A percentile compares a stretch with the other conserved stretches of the same genome.
Evolutionary conservation across 2,797 vertebrate species (phyloP).

Genomic region (Erpetoichthys calabaricus): DNA sequence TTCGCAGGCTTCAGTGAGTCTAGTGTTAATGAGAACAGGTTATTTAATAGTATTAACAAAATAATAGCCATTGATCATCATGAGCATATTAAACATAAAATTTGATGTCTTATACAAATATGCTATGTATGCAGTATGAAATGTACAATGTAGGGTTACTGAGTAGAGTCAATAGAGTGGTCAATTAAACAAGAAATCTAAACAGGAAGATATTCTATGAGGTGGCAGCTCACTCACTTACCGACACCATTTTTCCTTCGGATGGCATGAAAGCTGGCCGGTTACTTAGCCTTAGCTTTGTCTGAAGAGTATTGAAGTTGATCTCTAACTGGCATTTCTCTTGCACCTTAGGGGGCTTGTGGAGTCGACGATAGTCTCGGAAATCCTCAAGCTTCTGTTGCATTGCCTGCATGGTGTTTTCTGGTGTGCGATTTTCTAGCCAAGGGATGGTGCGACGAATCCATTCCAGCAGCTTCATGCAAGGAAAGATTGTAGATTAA

Average conservation of each 20-base stretch:
- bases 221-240: slow-evolving; percentile 32
- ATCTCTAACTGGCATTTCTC: slow-evolving; percentile 98
- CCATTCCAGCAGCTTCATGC: slow-evolving; percentile 80
- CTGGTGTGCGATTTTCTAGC: slow-evolving; percentile 84
- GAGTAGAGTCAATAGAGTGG: no score
- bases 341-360: slow-evolving; percentile 95
- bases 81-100: no score
- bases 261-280: slow-evolving; percentile 96
- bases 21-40: no score
- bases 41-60: no score
- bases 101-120: no score
- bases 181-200: no score
- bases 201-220: no score
- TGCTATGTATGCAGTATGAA: no score
- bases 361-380: slow-evolving; percentile 82
- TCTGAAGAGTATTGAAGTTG: slow-evolving; percentile 97
- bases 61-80: no score
- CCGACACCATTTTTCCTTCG: slow-evolving; percentile 94
- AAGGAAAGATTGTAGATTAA: background rate
- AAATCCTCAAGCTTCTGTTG: slow-evolving; percentile 98
- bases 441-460: slow-evolving; percentile 93
- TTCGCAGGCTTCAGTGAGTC: no score
- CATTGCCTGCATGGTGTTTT: slow-evolving; percentile 98
- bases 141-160: no score
- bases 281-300: slow-evolving; percentile 93